Evolutionary conservation across 2,113 vertebrate species (phyloP), one percentile per base, ranked within the genome.

Genomic region (Nesogale talazaci): DNA sequence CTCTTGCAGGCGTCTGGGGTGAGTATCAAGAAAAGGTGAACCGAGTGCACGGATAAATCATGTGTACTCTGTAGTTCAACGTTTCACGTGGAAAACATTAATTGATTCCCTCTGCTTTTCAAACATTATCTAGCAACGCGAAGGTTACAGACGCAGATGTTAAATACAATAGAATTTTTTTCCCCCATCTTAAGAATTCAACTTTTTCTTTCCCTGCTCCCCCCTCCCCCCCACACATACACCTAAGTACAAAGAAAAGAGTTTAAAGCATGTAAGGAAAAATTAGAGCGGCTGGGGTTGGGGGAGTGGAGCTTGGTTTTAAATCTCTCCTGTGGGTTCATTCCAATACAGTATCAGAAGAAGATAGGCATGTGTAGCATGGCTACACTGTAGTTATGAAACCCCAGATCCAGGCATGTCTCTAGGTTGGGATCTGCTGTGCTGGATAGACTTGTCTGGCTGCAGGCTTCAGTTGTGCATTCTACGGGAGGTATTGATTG

Each of bases 21-120:
- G 94, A 86, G 65, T 84, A 1, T 97, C 95, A 97, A 94, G 94
- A 97, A 97, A 97, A 97, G 86, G 70, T 82, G 76, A 96, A 10
- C 46, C 14, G 46, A 52, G 46, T 78, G 87, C 72, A 83, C 91
- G 88, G 80, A 97, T 91, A 89, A 94, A 95, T 95, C 79, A 90
- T 95, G 97, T 97, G 95, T 97, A 84, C 63, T 75, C 94, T 67
- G 94, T 79, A 8, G 1, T 97, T 97, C 72, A 84, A 78, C 93
- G 89, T 96, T 95, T 96, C 46, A 76, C 81, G 34, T 82, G 83
- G 89, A 42, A 36, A 63, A 17, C 83, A 34, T 83, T 88, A 69
- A 40, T 56, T 90, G 56, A 90, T 91, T 94, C 22, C 88, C 80
- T 93, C 96, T 95, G 90, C 81, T 92, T 90, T 93, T 89, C 0